Evolutionary conservation across 2,113 vertebrate genomes (phyloP).

Genomic region (Cricetomys ansorgei): DNA sequence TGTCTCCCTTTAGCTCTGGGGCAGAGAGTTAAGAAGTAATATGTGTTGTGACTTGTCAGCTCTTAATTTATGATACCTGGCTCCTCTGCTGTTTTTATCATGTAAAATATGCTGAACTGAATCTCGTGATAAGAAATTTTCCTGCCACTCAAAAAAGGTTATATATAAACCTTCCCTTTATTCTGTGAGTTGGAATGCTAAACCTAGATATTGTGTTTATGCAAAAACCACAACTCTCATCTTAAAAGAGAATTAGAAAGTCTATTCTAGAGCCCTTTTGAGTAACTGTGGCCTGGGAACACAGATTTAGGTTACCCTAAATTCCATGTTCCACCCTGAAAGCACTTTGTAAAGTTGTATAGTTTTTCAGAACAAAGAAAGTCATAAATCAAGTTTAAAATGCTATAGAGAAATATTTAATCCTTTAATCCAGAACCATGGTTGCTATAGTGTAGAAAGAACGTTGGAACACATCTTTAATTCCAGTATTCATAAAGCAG

Average conservation of each 20-base stretch:
- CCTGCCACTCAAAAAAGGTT: not conserved
- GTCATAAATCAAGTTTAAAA: not conserved
- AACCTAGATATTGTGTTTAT: not conserved
- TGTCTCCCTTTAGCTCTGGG: not conserved
- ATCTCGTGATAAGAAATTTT: not conserved
- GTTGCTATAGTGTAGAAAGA: no score
- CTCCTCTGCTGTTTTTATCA: not conserved
- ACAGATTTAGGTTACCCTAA: not conserved
- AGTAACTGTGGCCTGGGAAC: not conserved
- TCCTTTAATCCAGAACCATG: no score
- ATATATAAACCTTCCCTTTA: not conserved
- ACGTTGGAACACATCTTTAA: no score
- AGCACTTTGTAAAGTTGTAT: not conserved
- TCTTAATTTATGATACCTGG: not conserved
- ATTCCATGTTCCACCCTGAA: not conserved
- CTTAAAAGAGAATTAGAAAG: not conserved
- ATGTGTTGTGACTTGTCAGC: not conserved
- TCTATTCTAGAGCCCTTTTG: not conserved
- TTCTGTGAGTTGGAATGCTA: not conserved
- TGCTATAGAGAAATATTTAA: no score
- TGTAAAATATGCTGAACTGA: not conserved
- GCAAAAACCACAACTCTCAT: not conserved
- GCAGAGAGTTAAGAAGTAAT: not conserved
- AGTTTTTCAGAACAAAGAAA: not conserved
- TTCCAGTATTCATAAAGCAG: no score